phyloP scores from a whole-genome alignment of 2,113 vertebrate species.

The Oriolus oriolus region DNA sequence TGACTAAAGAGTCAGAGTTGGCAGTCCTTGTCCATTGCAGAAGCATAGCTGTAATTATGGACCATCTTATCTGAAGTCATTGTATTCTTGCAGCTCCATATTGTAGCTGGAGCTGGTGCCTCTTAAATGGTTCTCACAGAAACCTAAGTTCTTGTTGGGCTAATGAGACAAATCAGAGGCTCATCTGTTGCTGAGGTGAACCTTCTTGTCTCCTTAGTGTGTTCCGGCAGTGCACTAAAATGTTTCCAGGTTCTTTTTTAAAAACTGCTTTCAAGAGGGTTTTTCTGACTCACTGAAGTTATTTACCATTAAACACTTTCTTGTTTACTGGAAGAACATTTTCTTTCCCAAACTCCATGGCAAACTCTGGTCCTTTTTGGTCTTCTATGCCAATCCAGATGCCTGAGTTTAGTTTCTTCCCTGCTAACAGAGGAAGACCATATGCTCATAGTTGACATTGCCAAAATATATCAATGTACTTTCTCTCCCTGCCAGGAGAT shows the following conservation, averaged over 20 bases:
- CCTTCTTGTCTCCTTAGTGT: background rate
- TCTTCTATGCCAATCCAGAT: background rate
- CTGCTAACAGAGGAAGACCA: background rate
- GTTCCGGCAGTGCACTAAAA: background rate
- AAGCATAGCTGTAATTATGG: background rate
- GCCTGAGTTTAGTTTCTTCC: constrained; percentile 2
- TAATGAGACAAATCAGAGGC: background rate
- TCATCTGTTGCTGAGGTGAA: background rate
- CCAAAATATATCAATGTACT: constrained; percentile 4
- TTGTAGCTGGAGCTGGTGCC: background rate
- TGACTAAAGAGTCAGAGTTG: background rate
- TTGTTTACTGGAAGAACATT: constrained; percentile 13
- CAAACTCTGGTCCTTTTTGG: background rate
- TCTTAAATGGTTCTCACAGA: background rate
- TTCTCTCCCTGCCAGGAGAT: background rate
- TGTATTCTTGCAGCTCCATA: background rate
- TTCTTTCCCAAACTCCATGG: background rate
- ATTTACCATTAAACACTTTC: background rate
- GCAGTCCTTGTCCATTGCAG: background rate
- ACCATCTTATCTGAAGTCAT: background rate
- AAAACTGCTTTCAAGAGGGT: background rate
- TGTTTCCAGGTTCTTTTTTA: background rate
- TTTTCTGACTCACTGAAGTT: background rate
- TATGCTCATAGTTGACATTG: constrained; percentile 31
- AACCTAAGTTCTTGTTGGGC: background rate